Percentiles rank a stretch among this genome's conserved stretches.
Conservation (phyloP, 2,888 invertebrate species). For the Rhamphomyia laevipes region DNA sequence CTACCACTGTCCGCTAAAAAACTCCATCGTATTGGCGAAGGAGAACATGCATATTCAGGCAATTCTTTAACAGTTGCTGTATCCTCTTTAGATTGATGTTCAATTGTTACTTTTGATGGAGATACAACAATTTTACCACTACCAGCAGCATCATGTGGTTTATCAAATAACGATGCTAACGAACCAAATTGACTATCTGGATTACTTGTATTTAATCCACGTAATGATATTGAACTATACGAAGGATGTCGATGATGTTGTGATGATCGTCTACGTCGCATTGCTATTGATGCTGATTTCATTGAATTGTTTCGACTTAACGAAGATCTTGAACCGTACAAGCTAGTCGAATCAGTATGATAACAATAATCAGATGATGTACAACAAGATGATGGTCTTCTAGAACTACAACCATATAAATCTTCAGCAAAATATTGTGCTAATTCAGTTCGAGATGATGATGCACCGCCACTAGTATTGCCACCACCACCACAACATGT, state of each 20-base stretch:
- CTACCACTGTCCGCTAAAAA: constrained; percentile 31
- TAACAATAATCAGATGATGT: constrained; percentile 38
- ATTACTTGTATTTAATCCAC: constrained; percentile 31
- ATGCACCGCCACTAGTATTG: constrained; percentile 4
- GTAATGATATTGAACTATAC: constrained; percentile 33
- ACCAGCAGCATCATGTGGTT: constrained; percentile 24
- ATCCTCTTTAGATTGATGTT: constrained; percentile 30
- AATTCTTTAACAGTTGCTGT: constrained; percentile 26
- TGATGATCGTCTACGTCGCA: constrained; percentile 23
- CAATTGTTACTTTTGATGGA: constrained; percentile 30
- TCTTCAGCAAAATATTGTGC: constrained; percentile 37
- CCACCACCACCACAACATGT: constrained; percentile 16
- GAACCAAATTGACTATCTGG: constrained; percentile 32
- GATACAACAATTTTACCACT: constrained; percentile 22
- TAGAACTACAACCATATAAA: constrained; percentile 28
- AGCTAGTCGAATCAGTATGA: constrained; percentile 36
- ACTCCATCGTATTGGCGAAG: constrained; percentile 38
- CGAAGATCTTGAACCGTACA: constrained; percentile 35
- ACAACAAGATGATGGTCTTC: constrained; percentile 35
- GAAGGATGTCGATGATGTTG: constrained; percentile 30
- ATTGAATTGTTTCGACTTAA: constrained; percentile 36
- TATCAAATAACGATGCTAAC: constrained; percentile 33
- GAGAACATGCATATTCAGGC: constrained; percentile 36
- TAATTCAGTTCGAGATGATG: constrained; percentile 32
- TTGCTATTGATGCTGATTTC: constrained; percentile 31